Percentiles rank a stretch among this genome's conserved stretches.
These are phyloP conservation scores for Erythrolamprus reginae DNA, from an alignment of 2,113 vertebrate genomes.

Conservation along the genomic window DNA sequence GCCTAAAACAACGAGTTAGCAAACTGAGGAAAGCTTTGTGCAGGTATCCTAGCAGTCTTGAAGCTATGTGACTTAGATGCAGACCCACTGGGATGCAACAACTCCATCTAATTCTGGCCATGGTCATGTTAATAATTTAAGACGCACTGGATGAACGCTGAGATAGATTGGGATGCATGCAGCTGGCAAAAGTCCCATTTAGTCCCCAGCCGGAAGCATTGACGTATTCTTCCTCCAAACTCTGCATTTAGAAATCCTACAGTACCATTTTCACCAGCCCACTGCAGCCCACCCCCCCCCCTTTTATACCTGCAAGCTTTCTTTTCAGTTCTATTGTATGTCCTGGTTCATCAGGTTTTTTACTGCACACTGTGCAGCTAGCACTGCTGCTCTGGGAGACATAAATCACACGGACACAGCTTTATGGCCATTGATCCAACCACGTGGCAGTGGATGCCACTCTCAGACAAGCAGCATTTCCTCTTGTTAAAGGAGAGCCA, in stretches of 20 bases:
- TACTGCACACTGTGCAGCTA: constrained; percentile 1
- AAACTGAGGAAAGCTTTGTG: neutral
- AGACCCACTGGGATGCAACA: constrained; percentile 57
- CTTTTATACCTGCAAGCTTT: neutral
- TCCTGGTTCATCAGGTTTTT: constrained; percentile 4
- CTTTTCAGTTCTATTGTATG: neutral
- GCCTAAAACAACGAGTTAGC: neutral
- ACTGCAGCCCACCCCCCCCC: neutral
- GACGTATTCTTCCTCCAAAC: neutral
- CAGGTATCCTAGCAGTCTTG: neutral
- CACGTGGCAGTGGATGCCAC: neutral
- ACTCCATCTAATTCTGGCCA: constrained; percentile 63
- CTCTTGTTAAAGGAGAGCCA: constrained; percentile 6
- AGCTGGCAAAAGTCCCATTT: constrained; percentile 48
- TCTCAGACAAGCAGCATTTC: neutral
- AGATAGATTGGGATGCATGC: constrained; percentile 56
- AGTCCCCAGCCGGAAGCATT: neutral
- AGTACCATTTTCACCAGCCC: neutral
- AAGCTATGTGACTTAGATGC: neutral
- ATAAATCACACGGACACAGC: constrained; percentile 17
- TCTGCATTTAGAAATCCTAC: neutral
- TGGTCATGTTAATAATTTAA: constrained; percentile 65
- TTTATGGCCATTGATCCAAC: constrained; percentile 31
- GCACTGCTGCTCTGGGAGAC: constrained; percentile 6
- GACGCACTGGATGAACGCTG: constrained; percentile 57